Base-by-base conservation (phyloP, 1,140 invertebrate species). In the Maniola jurtina region DNA sequence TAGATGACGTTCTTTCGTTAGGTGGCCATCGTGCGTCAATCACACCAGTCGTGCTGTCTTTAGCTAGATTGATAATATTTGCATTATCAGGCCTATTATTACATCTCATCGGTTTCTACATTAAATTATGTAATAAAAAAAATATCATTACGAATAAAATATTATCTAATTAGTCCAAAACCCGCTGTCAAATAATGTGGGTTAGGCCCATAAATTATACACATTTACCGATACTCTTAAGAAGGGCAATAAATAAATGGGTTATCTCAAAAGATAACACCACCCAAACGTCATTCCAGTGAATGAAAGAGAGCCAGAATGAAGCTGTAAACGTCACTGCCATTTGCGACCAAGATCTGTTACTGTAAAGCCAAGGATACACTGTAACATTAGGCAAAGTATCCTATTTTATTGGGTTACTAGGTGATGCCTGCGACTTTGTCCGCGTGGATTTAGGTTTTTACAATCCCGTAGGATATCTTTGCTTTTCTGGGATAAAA, bases 211-310 rank as follows among this genome's bases (percentile, higher is more conserved):
- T 68, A 68, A 63, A 68, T 68, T 60, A 59, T 45, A 61, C 54
- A 58, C 66, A 68, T 62, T 62, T 64, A 64, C 56, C 56, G 61
- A 58, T 64, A 64, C 36, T 68, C 14, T 40, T 45, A 58, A 63
- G 13, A 50, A 59, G 66, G 16, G 66, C 61, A 68, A 68, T 68
- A 68, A 68, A 68, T 72, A 70, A 70, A 71, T 73, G 71, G 71
- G 73, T 76, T 73, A 75, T 70, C 71, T 72, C 34, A 16, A 61
- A 58, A 71, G 72, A 75, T 71, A 75, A 66, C 60, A 59, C 55
- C 40, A 61, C 63, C 42, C 69, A 58, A 62, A 75, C 68, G 58
- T 65, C 63, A 68, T 55, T 55, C 57, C 58, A 40, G 16, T 76
- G 74, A 76, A 76, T 73, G 74, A 65, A 70, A 68, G 58, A 57